phyloP scores from a whole-genome alignment of 2,888 invertebrate genomes.

The Corbicula japonica region DNA sequence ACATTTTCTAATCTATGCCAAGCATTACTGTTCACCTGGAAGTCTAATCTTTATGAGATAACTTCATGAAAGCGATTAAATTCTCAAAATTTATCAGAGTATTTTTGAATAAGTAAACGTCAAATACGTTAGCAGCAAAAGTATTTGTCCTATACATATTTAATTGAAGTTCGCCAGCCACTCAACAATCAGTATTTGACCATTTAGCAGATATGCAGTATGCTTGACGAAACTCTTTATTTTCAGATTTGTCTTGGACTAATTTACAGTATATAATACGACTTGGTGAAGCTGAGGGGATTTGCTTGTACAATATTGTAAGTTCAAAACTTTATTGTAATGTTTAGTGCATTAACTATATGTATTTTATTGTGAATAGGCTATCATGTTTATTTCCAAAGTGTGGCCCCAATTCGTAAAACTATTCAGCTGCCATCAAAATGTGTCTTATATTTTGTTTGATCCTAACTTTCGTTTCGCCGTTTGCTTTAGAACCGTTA shows the following conservation, averaged over 20 bases:
- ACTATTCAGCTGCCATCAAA: neutral
- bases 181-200: too few relatives aligned
- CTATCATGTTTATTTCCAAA: neutral
- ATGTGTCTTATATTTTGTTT: neutral
- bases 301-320: conserved; percentile 9
- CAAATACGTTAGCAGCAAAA: neutral
- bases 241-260: conserved; percentile 39
- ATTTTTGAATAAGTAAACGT: neutral
- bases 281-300: neutral
- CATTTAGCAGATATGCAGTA: neutral
- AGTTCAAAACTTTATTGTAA: too few relatives aligned
- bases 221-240: neutral
- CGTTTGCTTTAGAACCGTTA: neutral
- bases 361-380: too few relatives aligned
- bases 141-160: neutral
- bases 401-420: neutral
- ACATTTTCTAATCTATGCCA: neutral
- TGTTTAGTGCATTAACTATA: too few relatives aligned
- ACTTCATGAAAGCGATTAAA: neutral
- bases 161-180: neutral
- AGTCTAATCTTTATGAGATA: neutral
- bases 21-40: neutral
- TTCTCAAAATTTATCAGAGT: too few relatives aligned
- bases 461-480: neutral
- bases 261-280: conserved; percentile 11